Conservation (phyloP, 2,797 vertebrate genomes). For the Pangasius djambal region DNA sequence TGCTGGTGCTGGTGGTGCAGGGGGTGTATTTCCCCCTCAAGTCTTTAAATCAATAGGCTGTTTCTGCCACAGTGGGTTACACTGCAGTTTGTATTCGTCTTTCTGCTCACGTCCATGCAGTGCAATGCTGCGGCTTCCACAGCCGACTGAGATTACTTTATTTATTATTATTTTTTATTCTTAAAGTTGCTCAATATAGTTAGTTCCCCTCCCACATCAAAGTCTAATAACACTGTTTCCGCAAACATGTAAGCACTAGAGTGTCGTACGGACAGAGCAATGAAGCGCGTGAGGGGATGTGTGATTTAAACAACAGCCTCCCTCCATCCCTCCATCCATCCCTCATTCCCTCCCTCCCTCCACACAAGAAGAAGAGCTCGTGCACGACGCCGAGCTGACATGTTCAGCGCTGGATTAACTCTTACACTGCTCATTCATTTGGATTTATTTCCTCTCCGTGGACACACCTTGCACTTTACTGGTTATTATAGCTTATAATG, state of each 20-base stretch:
- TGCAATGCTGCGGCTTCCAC: background rate
- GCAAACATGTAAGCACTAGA: background rate
- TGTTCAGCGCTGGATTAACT: background rate
- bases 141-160: background rate
- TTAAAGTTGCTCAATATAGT: background rate
- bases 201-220: background rate
- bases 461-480: background rate
- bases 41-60: background rate
- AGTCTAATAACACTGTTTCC: background rate
- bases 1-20: background rate
- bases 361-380: conserved; percentile 16
- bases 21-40: background rate
- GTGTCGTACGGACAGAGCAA: background rate
- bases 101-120: conserved; percentile 53
- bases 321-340: background rate
- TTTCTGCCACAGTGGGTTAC: conserved; percentile 16
- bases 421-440: background rate
- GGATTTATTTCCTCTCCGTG: background rate
- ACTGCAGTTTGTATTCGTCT: conserved; percentile 52
- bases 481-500: too few species aligned
- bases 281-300: background rate
- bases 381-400: background rate
- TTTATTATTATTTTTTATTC: background rate
- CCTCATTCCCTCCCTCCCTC: background rate
- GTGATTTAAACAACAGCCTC: conserved; percentile 1